A percentile compares a stretch with the other conserved stretches of the same genome.
These are phyloP conservation scores for Proisotoma minuta DNA, from an alignment of 2,888 invertebrate species.

Conservation along the genomic window DNA sequence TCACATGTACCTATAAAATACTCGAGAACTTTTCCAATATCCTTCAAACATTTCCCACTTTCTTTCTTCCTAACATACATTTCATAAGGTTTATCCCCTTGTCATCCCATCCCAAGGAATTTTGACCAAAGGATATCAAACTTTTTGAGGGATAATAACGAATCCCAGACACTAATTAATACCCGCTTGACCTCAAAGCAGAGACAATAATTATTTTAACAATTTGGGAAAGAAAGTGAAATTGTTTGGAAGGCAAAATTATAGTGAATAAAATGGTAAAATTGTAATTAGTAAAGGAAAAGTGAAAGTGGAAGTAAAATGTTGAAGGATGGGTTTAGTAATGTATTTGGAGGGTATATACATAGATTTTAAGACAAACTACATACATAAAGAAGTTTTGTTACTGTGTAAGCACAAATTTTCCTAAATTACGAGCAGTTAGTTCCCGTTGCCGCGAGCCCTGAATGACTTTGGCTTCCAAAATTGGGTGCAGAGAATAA, in stretches of 20 bases:
- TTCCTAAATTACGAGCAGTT: background rate
- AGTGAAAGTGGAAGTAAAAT: no score
- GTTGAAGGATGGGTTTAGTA: no score
- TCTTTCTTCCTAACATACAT: background rate
- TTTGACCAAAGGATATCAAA: constrained; percentile 11
- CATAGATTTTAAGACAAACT: no score
- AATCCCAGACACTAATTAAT: background rate
- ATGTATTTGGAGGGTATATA: no score
- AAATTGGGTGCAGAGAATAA: background rate
- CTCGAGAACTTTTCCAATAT: constrained; percentile 6
- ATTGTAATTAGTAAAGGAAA: no score
- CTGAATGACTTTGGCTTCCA: background rate
- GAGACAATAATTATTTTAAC: no score
- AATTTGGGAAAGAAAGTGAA: no score
- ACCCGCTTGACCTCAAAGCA: background rate
- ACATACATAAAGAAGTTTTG: no score
- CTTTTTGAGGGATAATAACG: no score
- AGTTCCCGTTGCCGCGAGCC: no score
- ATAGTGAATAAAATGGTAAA: no score
- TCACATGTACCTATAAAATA: background rate
- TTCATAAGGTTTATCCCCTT: background rate
- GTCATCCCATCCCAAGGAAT: background rate
- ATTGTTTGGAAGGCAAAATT: no score
- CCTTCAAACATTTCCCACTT: background rate
- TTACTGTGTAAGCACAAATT: background rate